These are phyloP conservation scores for Drosophila picticornis DNA, from an alignment of 2,888 invertebrate species.

Conservation along the genomic window DNA sequence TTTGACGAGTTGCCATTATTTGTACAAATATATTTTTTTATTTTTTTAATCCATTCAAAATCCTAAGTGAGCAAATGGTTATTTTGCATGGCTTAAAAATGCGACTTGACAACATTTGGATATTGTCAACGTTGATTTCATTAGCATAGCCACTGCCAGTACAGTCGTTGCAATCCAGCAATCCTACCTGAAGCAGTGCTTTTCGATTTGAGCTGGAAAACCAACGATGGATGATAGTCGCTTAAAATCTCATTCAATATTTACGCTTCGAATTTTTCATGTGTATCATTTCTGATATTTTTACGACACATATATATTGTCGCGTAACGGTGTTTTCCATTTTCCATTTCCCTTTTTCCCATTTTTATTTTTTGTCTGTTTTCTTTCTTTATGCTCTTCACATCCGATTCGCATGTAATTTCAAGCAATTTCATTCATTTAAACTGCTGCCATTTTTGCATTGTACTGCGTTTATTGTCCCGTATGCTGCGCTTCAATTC, in stretches of 20 bases:
- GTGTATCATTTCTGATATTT: conserved; percentile 57
- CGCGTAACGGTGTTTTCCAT: conserved; percentile 1
- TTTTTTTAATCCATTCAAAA: not conserved
- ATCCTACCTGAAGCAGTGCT: conserved; percentile 14
- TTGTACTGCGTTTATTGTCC: conserved; percentile 46
- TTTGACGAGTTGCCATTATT: not conserved
- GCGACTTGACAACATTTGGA: not conserved
- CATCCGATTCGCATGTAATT: conserved; percentile 65
- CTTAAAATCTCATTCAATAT: conserved; percentile 78
- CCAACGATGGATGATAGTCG: conserved; percentile 65
- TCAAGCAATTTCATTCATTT: conserved; percentile 75
- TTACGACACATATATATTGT: conserved; percentile 24
- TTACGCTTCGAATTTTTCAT: conserved; percentile 67
- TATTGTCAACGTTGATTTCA: conserved; percentile 17
- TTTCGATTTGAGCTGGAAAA: conserved; percentile 25
- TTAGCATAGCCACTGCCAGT: conserved; percentile 29
- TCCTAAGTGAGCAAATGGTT: not conserved
- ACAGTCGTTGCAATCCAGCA: conserved; percentile 1
- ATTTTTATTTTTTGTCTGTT: conserved; percentile 17
- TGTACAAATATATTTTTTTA: not conserved
- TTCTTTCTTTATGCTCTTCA: conserved; percentile 50
- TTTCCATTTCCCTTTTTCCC: conserved; percentile 10
- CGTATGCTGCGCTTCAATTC: conserved; percentile 3
- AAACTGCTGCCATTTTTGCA: conserved; percentile 67
- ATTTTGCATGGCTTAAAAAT: not conserved